These are phyloP conservation scores for Cinclus cinclus DNA, from an alignment of 2,113 vertebrate genomes.

Conservation along the genomic window DNA sequence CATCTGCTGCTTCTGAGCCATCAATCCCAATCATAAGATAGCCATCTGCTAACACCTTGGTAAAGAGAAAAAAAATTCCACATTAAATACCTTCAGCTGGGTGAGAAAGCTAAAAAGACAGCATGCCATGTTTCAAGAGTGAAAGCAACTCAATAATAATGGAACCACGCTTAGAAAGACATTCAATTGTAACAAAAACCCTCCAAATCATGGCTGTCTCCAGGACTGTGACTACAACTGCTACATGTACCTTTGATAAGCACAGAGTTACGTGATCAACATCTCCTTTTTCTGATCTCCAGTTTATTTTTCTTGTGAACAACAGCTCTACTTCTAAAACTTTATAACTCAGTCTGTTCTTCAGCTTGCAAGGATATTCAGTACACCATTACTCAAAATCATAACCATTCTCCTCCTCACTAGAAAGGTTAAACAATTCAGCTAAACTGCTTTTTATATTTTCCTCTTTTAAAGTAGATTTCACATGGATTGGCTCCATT, in stretches of 20 bases:
- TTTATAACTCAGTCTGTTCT: neutral
- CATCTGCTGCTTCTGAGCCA: constrained; percentile 97
- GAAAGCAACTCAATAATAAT: neutral
- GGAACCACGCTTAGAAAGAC: neutral
- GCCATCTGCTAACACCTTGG: constrained; percentile 94
- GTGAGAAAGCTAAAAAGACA: constrained; percentile 31
- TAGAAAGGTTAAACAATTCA: neutral
- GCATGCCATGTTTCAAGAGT: constrained; percentile 6
- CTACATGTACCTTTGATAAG: neutral
- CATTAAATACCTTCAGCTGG: constrained; percentile 33
- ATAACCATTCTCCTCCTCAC: neutral
- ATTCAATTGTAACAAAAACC: neutral
- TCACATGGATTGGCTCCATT: neutral
- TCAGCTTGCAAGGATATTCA: neutral
- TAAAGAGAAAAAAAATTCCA: constrained; percentile 46
- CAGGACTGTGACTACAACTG: neutral
- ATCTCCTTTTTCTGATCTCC: neutral
- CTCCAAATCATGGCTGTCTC: neutral
- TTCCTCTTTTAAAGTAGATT: neutral
- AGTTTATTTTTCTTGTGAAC: neutral
- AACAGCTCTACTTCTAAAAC: neutral
- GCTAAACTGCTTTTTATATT: neutral
- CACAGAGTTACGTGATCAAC: neutral
- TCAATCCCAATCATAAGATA: constrained; percentile 99
- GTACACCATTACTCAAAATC: neutral